A percentile compares a stretch with the other conserved stretches of the same genome.
phyloP scores from a whole-genome alignment of 37 sponge, comb jelly and placozoan species.

The Mnemiopsis leidyi region DNA sequence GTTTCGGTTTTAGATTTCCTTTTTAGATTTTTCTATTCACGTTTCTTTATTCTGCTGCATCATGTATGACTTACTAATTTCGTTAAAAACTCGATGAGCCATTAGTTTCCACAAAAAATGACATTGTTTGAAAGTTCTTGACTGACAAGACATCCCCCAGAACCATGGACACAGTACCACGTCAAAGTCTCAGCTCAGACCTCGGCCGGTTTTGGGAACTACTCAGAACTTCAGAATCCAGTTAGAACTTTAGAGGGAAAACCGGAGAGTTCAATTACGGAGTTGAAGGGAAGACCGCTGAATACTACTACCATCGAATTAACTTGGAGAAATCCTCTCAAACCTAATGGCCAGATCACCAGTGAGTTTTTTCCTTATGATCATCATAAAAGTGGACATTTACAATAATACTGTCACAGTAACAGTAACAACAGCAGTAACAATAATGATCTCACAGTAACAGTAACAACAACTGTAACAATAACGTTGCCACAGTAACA shows the following conservation, averaged over 20 bases:
- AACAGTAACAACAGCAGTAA: too few species aligned
- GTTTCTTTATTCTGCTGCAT: too few species aligned
- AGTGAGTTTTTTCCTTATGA: too few species aligned
- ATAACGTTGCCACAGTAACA: background rate
- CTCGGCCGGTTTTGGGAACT: constrained; percentile 43
- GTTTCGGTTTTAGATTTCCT: too few species aligned
- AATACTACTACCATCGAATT: constrained; percentile 42
- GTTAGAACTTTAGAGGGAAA: constrained; percentile 2
- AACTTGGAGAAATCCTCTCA: constrained; percentile 5
- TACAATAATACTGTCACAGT: too few species aligned
- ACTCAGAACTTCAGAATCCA: background rate
- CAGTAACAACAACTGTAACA: background rate
- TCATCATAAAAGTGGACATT: too few species aligned
- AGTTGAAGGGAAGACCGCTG: constrained; percentile 16
- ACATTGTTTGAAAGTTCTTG: too few species aligned
- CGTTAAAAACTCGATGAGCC: too few species aligned
- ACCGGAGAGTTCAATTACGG: constrained; percentile 9
- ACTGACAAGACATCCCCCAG: constrained; percentile 49
- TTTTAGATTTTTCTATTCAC: too few species aligned
- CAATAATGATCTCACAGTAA: background rate
- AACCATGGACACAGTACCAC: constrained; percentile 14
- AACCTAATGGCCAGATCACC: constrained; percentile 21
- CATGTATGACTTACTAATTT: too few species aligned
- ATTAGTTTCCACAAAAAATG: too few species aligned
- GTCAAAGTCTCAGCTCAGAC: constrained; percentile 45